Conservation (phyloP, 2,888 invertebrate species). For the Lasioglossum villosulum region DNA sequence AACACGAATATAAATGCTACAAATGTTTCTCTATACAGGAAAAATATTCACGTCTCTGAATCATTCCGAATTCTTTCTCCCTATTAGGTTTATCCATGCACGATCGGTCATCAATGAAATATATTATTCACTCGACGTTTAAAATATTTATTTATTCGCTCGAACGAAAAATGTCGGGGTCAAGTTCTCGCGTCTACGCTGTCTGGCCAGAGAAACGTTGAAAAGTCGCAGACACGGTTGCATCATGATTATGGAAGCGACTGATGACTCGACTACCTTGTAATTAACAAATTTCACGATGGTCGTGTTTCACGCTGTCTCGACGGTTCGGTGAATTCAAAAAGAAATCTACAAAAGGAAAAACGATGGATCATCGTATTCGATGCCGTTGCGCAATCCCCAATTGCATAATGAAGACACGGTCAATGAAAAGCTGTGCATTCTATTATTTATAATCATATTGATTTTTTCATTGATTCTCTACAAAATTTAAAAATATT, state of each 20-base stretch:
- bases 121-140: neutral
- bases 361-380: conserved; percentile 22
- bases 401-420: neutral
- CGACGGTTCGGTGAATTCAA: neutral
- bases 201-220: conserved; percentile 6
- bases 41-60: neutral
- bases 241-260: conserved; percentile 5
- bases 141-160: neutral
- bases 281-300: conserved; percentile 27
- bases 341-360: neutral
- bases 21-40: neutral
- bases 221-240: neutral
- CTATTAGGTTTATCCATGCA: neutral
- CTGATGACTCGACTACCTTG: conserved; percentile 30
- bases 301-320: neutral
- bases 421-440: neutral
- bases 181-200: neutral
- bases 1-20: neutral
- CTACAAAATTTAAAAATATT: too few relatives aligned
- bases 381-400: conserved; percentile 11
- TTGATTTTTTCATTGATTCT: too few relatives aligned
- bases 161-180: neutral
- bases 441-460: too few relatives aligned
- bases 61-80: neutral
- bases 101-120: neutral